Evolutionary conservation across 2,797 vertebrate genomes (phyloP).

Genomic region (Brachyalestes nurse): DNA sequence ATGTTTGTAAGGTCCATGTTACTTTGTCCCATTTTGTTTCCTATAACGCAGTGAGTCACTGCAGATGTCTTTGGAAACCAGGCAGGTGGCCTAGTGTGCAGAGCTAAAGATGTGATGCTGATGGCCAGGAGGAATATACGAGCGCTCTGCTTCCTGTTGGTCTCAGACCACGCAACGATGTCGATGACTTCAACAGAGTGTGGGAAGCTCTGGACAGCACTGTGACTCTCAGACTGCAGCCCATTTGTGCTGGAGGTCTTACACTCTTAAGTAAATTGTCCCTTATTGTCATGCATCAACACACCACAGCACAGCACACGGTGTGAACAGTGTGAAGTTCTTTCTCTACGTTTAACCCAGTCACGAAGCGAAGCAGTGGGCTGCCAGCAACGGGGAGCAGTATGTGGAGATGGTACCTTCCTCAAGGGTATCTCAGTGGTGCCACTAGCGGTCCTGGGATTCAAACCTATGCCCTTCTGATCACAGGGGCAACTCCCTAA

Average conservation of each 20-base stretch:
- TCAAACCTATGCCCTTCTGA: background rate
- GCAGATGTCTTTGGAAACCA: slow-evolving; percentile 18
- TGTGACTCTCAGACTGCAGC: background rate
- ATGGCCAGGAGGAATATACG: slow-evolving; percentile 9
- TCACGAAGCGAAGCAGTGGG: too few species aligned
- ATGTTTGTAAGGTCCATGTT: background rate
- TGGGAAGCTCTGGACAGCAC: background rate
- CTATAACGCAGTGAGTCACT: slow-evolving; percentile 23
- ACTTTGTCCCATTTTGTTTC: background rate
- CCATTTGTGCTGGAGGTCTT: background rate
- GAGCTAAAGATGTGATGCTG: slow-evolving; percentile 3
- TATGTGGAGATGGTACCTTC: too few species aligned
- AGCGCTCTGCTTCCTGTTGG: background rate
- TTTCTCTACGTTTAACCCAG: too few species aligned
- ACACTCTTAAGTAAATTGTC: too few species aligned
- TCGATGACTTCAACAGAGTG: background rate
- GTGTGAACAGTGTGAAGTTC: too few species aligned
- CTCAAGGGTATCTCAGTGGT: too few species aligned
- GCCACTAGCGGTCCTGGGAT: too few species aligned
- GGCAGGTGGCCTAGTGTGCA: background rate
- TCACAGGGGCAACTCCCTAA: too few species aligned
- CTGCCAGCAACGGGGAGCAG: too few species aligned
- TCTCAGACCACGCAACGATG: slow-evolving; percentile 11
- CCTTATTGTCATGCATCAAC: too few species aligned
- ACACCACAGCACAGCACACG: background rate